These are phyloP conservation scores for Megalops cyprinoides DNA, from an alignment of 2,797 vertebrate genomes.

Conservation along the genomic window DNA sequence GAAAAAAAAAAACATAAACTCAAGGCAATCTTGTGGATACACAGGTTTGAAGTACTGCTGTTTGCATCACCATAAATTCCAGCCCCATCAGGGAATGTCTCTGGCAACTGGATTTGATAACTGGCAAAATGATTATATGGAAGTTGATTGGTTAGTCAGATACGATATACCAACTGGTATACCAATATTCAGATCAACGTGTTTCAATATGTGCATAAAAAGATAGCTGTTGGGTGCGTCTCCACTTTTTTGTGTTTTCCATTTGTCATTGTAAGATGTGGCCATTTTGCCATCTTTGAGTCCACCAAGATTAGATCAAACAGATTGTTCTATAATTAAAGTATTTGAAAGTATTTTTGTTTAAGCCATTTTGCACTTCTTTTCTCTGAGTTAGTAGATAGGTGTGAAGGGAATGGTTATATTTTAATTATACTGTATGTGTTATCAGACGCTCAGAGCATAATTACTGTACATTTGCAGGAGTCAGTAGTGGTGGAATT, in stretches of 20 bases:
- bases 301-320: constrained; percentile 10
- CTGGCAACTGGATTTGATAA: background rate
- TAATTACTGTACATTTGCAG: constrained; percentile 65
- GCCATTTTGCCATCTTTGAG: background rate
- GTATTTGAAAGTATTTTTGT: background rate
- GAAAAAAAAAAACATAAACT: too few relatives aligned
- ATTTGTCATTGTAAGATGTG: background rate
- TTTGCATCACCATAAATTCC: background rate
- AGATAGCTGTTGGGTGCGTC: too few relatives aligned
- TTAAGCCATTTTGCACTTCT: constrained; percentile 7
- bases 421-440: constrained; percentile 57
- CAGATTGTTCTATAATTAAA: constrained; percentile 11
- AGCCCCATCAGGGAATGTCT: background rate
- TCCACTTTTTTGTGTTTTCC: background rate
- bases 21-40: background rate
- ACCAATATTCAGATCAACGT: too few relatives aligned
- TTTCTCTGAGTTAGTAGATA: constrained; percentile 34
- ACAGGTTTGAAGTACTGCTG: background rate
- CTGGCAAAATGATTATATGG: background rate
- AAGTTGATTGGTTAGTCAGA: background rate
- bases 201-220: background rate
- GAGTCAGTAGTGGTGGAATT: constrained; percentile 50
- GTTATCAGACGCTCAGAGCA: constrained; percentile 53
- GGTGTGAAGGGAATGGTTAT: constrained; percentile 54
- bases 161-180: background rate